phyloP scores from a whole-genome alignment of 2,113 vertebrate species.

The Noctilio leporinus region DNA sequence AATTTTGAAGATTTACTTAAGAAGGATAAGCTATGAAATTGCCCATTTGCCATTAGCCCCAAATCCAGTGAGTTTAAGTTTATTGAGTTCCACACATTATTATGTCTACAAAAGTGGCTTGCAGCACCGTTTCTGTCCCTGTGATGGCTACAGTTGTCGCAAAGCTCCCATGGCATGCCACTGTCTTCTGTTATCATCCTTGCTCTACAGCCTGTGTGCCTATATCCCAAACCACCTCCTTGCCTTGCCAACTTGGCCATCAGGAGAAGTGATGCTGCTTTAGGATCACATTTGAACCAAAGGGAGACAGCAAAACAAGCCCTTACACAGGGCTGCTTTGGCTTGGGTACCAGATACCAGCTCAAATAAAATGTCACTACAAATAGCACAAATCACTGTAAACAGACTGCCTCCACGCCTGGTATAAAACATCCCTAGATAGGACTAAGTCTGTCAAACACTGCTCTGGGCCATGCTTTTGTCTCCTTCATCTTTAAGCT shows the following conservation, averaged over 20 bases:
- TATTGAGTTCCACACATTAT: background rate
- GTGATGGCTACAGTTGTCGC: conserved; percentile 43
- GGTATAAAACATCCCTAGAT: conserved; percentile 81
- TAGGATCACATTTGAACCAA: conserved; percentile 61
- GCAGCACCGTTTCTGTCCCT: background rate
- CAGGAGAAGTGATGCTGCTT: conserved; percentile 43
- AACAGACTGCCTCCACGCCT: conserved; percentile 78
- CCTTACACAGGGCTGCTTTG: conserved; percentile 61
- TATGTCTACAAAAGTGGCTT: conserved; percentile 40
- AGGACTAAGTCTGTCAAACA: conserved; percentile 79
- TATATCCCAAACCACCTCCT: conserved; percentile 54
- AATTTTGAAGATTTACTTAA: conserved; percentile 32
- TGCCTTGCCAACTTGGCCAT: conserved; percentile 50
- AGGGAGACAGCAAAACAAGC: conserved; percentile 40
- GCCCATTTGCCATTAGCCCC: background rate
- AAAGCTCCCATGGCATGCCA: conserved; percentile 17
- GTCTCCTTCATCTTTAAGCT: conserved; percentile 83
- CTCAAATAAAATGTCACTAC: conserved; percentile 79
- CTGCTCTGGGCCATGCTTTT: conserved; percentile 77
- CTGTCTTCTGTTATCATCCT: conserved; percentile 63
- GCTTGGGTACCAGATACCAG: conserved; percentile 70
- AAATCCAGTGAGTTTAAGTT: background rate
- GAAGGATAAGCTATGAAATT: background rate
- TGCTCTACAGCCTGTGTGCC: conserved; percentile 42
- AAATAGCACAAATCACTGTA: conserved; percentile 78